Base-by-base conservation (phyloP, 2,797 vertebrate species). In the Chloroceryle amazona region DNA sequence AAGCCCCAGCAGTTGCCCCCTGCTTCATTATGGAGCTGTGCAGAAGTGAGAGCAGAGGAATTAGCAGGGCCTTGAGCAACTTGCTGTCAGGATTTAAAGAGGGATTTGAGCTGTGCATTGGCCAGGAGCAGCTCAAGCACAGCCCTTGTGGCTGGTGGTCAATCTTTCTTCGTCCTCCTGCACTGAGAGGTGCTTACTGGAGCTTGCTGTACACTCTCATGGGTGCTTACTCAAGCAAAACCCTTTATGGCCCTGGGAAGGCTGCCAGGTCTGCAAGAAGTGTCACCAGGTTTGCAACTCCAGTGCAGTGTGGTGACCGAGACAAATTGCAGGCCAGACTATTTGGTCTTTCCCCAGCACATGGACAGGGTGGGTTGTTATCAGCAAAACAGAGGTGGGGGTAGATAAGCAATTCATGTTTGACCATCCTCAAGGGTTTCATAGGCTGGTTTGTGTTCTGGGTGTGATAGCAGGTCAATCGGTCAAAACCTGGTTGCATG, bases 261-360 rank as follows among this genome's bases (percentile, higher is more conserved):
- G 12, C 10, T 75, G 67, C 63, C 89, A 87, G 55, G 4, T 52
- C 65, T 71, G 42, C 10, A 31, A n/a, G 73, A 79, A 78, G 22
- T 3, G 3, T 76, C 57, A 41, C 63, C 35, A 9, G 16, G 51
- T 76, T 89, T 75, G 55, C n/a, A 55, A 54, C 58, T 79, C 80
- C 51, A 60, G 4, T 3, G 44, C 42, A 2, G 0, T 3, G 0
- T 29, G 71, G 60, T 60, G 78, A 42, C 35, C 5, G 28, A 49
- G 71, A 26, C 15, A 62, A 67, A 62, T 19, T 49, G 3, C 62
- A 51, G 58, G 44, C 49, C 12, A 6, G 31, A 15, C 29, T 42
- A 1, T 63, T 20, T 57, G 52, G 29, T 62, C 68, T 31, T 91
- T 58, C 52, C 55, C 33, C 46, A 8, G 49, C 5, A 1, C 23